Percentiles rank a stretch among this genome's conserved stretches.
Conservation (phyloP, 2,113 vertebrate species). For the Barnardius zonarius region DNA sequence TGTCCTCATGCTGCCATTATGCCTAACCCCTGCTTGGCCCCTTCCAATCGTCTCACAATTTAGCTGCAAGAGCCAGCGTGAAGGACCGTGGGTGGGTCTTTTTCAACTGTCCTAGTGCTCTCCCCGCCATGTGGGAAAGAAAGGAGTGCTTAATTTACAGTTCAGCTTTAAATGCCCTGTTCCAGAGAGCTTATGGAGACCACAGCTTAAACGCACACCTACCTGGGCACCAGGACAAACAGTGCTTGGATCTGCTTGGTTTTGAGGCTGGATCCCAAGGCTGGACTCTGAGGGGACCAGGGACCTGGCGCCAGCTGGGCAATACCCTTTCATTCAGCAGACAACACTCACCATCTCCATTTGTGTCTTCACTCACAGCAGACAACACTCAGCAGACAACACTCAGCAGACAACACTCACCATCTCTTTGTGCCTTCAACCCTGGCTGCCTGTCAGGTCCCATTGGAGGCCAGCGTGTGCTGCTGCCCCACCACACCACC, state of each 20-base stretch:
- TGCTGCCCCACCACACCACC: background rate
- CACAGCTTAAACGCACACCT: fast-evolving
- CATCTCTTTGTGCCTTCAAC: background rate
- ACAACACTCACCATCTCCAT: background rate
- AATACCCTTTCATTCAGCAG: background rate
- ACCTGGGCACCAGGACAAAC: too few relatives aligned
- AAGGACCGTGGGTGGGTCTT: background rate
- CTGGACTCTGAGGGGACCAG: background rate
- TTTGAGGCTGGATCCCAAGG: background rate
- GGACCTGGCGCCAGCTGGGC: background rate
- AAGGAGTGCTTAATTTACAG: background rate
- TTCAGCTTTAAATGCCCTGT: background rate
- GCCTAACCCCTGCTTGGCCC: constrained; percentile 34
- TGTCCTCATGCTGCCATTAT: background rate
- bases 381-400: background rate
- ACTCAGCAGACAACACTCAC: background rate
- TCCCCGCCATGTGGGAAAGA: background rate
- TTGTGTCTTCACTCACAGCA: background rate
- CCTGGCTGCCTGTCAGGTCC: background rate
- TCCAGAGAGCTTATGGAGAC: fast-evolving
- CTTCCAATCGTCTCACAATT: background rate
- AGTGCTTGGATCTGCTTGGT: fast-evolving
- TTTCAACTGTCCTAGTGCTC: background rate
- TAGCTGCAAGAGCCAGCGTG: background rate
- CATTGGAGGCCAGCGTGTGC: fast-evolving